A percentile compares a stretch with the other conserved stretches of the same genome.
These are phyloP conservation scores for Euclidia mi DNA, from an alignment of 2,888 invertebrate species.

Conservation along the genomic window DNA sequence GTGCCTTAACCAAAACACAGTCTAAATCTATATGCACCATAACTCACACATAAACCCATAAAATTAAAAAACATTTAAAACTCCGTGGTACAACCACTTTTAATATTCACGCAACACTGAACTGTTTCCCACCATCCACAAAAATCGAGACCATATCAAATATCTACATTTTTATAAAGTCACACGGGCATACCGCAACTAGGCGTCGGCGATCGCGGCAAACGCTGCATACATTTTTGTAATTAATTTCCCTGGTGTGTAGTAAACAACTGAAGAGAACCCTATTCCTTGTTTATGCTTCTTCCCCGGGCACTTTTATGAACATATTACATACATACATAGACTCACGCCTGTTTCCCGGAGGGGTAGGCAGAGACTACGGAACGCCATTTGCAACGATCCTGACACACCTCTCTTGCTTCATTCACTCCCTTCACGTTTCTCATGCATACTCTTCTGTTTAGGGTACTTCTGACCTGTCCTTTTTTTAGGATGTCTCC, in stretches of 20 bases:
- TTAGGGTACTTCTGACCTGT: too few relatives aligned
- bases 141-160: slow-evolving; percentile 24
- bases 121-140: slow-evolving; percentile 8
- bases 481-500: too few relatives aligned
- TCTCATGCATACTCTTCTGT: too few relatives aligned
- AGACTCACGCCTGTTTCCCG: too few relatives aligned
- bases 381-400: too few relatives aligned
- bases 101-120: not conserved
- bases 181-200: slow-evolving; percentile 27
- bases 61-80: too few relatives aligned
- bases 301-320: slow-evolving; percentile 64
- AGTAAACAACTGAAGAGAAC: slow-evolving; percentile 71
- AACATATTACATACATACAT: too few relatives aligned
- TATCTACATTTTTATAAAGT: slow-evolving; percentile 43
- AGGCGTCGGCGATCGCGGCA: slow-evolving; percentile 25
- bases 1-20: too few relatives aligned
- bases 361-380: too few relatives aligned
- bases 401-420: too few relatives aligned
- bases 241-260: slow-evolving; percentile 79
- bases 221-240: slow-evolving; percentile 65
- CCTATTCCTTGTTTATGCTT: slow-evolving; percentile 66
- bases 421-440: too few relatives aligned
- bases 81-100: too few relatives aligned
- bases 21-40: not conserved
- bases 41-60: not conserved